phyloP scores from a whole-genome alignment of 2,888 invertebrate species.

The Diplolepis rosae region DNA sequence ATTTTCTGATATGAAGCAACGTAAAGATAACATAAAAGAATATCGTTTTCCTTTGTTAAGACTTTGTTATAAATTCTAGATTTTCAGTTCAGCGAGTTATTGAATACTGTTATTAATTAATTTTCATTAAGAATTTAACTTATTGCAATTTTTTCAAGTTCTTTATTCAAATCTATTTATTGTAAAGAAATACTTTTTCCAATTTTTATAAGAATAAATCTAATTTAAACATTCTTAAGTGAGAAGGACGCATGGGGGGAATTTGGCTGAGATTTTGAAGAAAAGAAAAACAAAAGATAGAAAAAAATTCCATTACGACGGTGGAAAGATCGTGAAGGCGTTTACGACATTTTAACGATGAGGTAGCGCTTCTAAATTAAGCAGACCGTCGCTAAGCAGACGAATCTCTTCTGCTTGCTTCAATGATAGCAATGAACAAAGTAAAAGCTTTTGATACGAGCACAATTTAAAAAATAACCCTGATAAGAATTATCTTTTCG shows the following conservation, averaged over 20 bases:
- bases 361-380: constrained; percentile 45
- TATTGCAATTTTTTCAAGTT: no score
- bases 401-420: constrained; percentile 29
- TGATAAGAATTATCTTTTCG: no score
- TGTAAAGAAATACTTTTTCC: no score
- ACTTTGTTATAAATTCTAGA: not conserved
- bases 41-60: constrained; percentile 9
- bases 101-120: no score
- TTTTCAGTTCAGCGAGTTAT: not conserved
- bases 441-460: not conserved
- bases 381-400: constrained; percentile 34
- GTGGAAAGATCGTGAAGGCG: not conserved
- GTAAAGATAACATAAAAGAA: not conserved
- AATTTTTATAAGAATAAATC: no score
- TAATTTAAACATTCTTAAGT: no score
- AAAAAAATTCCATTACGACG: not conserved
- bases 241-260: no score
- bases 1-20: constrained; percentile 13
- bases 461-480: not conserved
- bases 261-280: not conserved
- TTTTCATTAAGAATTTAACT: no score
- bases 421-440: constrained; percentile 7
- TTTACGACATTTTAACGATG: constrained; percentile 16
- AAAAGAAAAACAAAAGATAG: constrained; percentile 14
- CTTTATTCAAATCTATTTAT: not conserved